Evolutionary conservation across 2,888 invertebrate species (phyloP).

Genomic region (Biston stratarius): DNA sequence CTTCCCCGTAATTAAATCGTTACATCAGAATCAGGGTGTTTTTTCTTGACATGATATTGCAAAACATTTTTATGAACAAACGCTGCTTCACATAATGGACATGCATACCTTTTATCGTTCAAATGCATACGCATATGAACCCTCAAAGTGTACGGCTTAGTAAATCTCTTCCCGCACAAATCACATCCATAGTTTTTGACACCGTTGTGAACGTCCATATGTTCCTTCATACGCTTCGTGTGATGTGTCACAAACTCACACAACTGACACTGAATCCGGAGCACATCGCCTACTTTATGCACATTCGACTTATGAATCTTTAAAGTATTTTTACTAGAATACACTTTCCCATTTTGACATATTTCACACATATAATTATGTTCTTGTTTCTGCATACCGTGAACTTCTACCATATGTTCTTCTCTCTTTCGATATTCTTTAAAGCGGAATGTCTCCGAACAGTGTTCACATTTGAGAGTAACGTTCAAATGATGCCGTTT

Average conservation of each 20-base stretch:
- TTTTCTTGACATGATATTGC: not conserved
- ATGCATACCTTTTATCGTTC: not conserved
- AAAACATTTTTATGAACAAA: slow-evolving; percentile 3
- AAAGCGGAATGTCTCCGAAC: not conserved
- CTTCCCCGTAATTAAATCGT: not conserved
- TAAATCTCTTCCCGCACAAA: not conserved
- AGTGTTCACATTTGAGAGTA: not conserved
- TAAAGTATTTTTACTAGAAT: not conserved
- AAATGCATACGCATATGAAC: not conserved
- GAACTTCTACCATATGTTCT: not conserved
- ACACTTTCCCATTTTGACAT: slow-evolving; percentile 2
- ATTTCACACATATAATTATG: not conserved
- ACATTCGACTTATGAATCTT: slow-evolving; percentile 1
- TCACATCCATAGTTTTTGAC: slow-evolving; percentile 1
- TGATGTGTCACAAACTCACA: not conserved
- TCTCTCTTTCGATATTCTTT: not conserved
- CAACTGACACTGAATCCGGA: not conserved
- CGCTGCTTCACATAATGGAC: not conserved
- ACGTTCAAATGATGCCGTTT: not conserved
- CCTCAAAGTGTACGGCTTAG: slow-evolving; percentile 1
- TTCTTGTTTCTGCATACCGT: not conserved
- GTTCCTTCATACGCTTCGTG: slow-evolving; percentile 1
- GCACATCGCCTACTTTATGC: not conserved
- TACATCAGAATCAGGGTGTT: not conserved
- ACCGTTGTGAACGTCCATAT: slow-evolving; percentile 3